Conservation (phyloP, 23 tunicate species). For the Aplidium turbinatum region DNA sequence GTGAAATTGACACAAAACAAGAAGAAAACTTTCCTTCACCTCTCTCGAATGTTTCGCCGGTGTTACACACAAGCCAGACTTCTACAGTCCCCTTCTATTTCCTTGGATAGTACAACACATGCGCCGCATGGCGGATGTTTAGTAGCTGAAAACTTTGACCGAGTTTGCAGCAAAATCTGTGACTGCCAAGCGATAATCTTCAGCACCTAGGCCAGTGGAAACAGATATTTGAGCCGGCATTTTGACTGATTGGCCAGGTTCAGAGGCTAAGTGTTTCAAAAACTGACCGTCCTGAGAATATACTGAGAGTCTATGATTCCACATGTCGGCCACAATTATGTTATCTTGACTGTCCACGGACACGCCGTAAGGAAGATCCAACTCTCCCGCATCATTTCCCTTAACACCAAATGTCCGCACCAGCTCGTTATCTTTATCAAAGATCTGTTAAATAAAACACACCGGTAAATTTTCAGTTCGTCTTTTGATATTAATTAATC, state of each 20-base stretch:
- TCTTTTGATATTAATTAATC: neutral
- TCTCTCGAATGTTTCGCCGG: no score
- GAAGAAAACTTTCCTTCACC: no score
- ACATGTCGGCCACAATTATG: slow-evolving; percentile 87
- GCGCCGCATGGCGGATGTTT: no score
- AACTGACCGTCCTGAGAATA: slow-evolving; percentile 61
- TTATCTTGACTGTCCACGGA: slow-evolving; percentile 64
- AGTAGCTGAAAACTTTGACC: slow-evolving; percentile 14
- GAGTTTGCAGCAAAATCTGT: slow-evolving; percentile 47
- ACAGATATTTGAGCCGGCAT: slow-evolving; percentile 51
- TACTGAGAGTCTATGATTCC: slow-evolving; percentile 79
- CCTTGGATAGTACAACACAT: no score
- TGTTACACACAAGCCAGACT: no score
- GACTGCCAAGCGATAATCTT: slow-evolving; percentile 58
- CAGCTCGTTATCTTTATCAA: slow-evolving; percentile 71
- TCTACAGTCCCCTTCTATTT: no score
- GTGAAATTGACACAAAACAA: no score
- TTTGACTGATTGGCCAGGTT: slow-evolving; percentile 25
- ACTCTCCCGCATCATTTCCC: slow-evolving; percentile 57
- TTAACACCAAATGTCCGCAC: slow-evolving; percentile 55
- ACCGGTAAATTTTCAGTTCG: neutral
- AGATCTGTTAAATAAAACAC: slow-evolving; percentile 44
- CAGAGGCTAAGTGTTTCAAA: slow-evolving; percentile 39
- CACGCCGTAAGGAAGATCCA: slow-evolving; percentile 82
- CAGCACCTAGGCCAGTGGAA: slow-evolving; percentile 20